These are phyloP conservation scores for Petrocephalus zakoni DNA, from an alignment of 2,113 vertebrate species.

Conservation along the genomic window DNA sequence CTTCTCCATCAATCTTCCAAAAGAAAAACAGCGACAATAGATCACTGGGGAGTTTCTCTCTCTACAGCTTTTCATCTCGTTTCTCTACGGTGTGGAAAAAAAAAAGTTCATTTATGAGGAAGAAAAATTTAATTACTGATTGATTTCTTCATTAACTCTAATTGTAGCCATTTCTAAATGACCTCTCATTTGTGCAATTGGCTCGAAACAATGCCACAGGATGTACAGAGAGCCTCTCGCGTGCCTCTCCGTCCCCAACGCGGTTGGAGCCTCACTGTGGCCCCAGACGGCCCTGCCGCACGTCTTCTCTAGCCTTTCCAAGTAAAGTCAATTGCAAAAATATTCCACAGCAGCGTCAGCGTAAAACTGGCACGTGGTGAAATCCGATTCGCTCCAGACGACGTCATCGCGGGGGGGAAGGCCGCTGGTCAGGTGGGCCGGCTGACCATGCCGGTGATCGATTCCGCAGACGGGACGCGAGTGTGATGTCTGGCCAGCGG, in stretches of 20 bases:
- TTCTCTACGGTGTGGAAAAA: not conserved
- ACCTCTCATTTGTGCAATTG: not conserved
- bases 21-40: conserved; percentile 30
- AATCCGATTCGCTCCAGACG: conserved; percentile 26
- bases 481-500: conserved; percentile 7
- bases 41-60: conserved; percentile 41
- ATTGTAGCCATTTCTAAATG: not conserved
- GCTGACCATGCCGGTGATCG: conserved; percentile 22
- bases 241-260: not conserved
- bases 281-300: not conserved
- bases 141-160: conserved; percentile 23
- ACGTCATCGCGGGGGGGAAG: conserved; percentile 4
- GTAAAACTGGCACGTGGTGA: conserved; percentile 17
- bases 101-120: conserved; percentile 16
- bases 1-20: conserved; percentile 49
- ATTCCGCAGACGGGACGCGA: conserved; percentile 5
- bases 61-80: conserved; percentile 9
- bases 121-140: conserved; percentile 25
- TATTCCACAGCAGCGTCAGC: conserved; percentile 8
- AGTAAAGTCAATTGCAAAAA: conserved; percentile 26
- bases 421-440: conserved; percentile 11
- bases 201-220: not conserved
- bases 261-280: not conserved
- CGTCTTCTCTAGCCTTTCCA: not conserved
- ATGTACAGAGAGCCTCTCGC: not conserved